phyloP scores from a whole-genome alignment of 2,113 vertebrate species.

The Chloropsis hardwickii region DNA sequence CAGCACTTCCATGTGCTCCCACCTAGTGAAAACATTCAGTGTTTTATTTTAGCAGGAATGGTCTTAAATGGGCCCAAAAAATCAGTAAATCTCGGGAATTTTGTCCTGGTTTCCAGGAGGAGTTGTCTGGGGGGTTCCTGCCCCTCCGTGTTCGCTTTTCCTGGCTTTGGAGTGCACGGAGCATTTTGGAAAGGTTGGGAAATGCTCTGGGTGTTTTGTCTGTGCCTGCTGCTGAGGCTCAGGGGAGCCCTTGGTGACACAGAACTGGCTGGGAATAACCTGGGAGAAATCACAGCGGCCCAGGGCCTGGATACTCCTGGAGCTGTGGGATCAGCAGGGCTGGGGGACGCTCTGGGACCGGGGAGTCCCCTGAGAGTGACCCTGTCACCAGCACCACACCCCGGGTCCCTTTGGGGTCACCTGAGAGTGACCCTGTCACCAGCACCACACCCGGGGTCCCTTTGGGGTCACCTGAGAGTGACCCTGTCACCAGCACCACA shows the following conservation, averaged over 20 bases:
- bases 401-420: not conserved
- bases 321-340: fast-evolving
- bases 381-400: not conserved
- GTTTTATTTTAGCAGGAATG: not conserved
- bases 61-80: not conserved
- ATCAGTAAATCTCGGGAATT: not conserved
- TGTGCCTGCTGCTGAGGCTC: not conserved
- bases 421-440: not conserved
- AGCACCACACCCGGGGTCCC: not conserved
- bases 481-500: fast-evolving
- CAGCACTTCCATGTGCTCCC: not conserved
- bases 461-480: not conserved
- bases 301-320: too few species aligned
- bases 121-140: not conserved
- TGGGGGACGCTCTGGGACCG: not conserved
- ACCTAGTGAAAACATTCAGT: not conserved
- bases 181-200: fast-evolving
- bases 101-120: not conserved
- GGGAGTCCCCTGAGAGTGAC: not conserved
- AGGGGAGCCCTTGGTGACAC: not conserved
- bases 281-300: fast-evolving
- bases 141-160: fast-evolving
- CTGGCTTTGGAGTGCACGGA: fast-evolving
- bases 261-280: not conserved
- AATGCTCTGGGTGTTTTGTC: fast-evolving